Evolutionary conservation across 1,140 invertebrate genomes (phyloP), one percentile per base, ranked within the genome.

Genomic region (Oncopodura yosiiana): DNA sequence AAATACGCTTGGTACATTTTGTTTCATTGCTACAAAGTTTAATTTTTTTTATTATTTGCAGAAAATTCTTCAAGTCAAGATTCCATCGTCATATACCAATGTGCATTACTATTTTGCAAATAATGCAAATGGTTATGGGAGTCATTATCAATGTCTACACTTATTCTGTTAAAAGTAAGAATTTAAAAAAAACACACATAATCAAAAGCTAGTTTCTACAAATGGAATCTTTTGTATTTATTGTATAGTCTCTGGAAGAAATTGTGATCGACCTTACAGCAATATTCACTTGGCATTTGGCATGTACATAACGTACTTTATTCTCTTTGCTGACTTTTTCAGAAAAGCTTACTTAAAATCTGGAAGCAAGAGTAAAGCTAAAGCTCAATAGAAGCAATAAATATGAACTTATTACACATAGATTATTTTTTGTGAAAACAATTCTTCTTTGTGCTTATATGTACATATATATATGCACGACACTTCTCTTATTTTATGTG

Each of bases 301-400:
- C 21, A 96, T 97, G 90, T 96, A 96, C 73, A 86, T 88, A 68
- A 90, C 87, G 55, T 93, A 91, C 69, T 90, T 91, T 68, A 80
- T 91, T 11, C 75, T 94, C 0, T 94, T 93, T 68, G 85, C 85
- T 23, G 76, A 79, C 60, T 93, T 93, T 79, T 94, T 94, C 77
- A 84, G 87, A 70, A 86, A 87, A 67, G 78, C 85, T 5, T 93
- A 94, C 69, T 70, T 94, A n/a, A n/a, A n/a, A n/a, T n/a, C n/a
- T 3, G 16, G 42, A 4, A 49, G 24, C 6, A 19, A 8, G 18
- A 49, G 37, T 18, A n/a, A n/a, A n/a, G n/a, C n/a, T n/a, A n/a
- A n/a, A n/a, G n/a, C n/a, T n/a, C n/a, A n/a, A n/a, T n/a, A n/a
- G n/a, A n/a, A n/a, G n/a, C n/a, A n/a, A n/a, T n/a, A n/a, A n/a